Evolutionary conservation across 2,888 invertebrate species (phyloP).

Genomic region (Protula sp.): DNA sequence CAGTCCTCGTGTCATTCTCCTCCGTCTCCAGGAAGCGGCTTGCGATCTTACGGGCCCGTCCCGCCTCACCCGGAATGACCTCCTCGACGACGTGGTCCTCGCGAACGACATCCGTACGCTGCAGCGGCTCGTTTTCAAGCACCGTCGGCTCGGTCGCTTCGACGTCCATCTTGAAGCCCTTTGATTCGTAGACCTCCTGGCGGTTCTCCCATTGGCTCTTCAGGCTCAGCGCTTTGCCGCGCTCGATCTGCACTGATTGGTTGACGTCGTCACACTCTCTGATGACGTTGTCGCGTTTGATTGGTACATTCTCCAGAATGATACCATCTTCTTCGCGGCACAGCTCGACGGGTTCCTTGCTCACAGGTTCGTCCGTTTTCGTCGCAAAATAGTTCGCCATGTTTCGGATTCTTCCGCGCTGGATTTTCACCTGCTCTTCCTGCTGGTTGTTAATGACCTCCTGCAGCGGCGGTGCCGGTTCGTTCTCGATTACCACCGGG

Average conservation of each 20-base stretch:
- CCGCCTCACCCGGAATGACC: background rate
- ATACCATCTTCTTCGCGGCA: background rate
- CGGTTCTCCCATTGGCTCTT: background rate
- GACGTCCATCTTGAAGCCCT: background rate
- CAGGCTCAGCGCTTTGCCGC: background rate
- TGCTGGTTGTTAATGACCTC: background rate
- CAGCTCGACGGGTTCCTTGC: background rate
- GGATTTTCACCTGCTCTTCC: background rate
- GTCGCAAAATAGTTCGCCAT: background rate
- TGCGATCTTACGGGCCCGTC: background rate
- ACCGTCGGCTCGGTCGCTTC: background rate
- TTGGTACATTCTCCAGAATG: background rate
- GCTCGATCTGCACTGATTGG: background rate
- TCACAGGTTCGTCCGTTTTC: too few relatives aligned
- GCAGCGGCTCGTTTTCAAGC: slow-evolving; percentile 1
- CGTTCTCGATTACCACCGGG: background rate
- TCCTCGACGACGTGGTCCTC: background rate
- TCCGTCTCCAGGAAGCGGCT: background rate
- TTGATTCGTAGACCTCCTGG: background rate
- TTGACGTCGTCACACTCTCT: background rate
- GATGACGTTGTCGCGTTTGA: background rate
- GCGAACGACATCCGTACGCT: background rate
- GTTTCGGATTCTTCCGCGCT: background rate
- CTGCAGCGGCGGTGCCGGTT: background rate
- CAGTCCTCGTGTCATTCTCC: background rate